A percentile compares a stretch with the other conserved stretches of the same genome.
Evolutionary conservation across 1,140 invertebrate genomes (phyloP).

Genomic region (Steinernema khuongi): DNA sequence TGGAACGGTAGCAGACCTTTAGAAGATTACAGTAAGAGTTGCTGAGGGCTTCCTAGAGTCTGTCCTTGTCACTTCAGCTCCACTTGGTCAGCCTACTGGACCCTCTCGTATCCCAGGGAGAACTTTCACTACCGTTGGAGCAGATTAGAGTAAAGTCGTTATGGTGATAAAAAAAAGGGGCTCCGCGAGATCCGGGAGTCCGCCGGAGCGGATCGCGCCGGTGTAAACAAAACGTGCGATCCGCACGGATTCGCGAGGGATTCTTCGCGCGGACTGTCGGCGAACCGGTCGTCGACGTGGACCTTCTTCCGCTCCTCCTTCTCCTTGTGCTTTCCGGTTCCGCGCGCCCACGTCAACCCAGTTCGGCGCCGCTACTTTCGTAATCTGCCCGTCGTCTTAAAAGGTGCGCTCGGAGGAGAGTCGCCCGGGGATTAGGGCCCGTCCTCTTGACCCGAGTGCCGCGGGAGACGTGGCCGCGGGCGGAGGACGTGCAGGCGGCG

Average conservation of each 20-base stretch:
- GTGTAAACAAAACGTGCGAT: background rate
- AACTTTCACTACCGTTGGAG: too few relatives aligned
- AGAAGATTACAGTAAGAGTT: too few relatives aligned
- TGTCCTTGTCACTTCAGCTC: too few relatives aligned
- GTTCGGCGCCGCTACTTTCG: background rate
- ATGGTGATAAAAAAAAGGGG: background rate
- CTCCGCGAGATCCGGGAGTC: background rate
- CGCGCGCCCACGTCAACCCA: background rate
- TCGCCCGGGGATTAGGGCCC: too few relatives aligned
- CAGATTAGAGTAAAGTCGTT: too few relatives aligned
- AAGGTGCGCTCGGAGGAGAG: too few relatives aligned
- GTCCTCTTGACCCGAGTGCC: background rate
- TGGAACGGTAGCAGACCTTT: too few relatives aligned
- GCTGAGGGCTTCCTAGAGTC: too few relatives aligned
- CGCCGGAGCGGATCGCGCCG: background rate
- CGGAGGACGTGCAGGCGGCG: background rate
- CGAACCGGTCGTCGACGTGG: background rate
- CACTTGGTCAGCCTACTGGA: too few relatives aligned
- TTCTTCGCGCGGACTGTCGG: too few relatives aligned
- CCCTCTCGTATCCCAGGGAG: too few relatives aligned
- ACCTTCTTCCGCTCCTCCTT: background rate
- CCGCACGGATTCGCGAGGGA: background rate
- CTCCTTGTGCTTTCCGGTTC: background rate
- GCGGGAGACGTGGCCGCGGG: background rate
- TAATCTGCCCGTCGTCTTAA: background rate